Base-by-base conservation (phyloP, 2,797 vertebrate genomes). In the Gallinago solitaria region DNA sequence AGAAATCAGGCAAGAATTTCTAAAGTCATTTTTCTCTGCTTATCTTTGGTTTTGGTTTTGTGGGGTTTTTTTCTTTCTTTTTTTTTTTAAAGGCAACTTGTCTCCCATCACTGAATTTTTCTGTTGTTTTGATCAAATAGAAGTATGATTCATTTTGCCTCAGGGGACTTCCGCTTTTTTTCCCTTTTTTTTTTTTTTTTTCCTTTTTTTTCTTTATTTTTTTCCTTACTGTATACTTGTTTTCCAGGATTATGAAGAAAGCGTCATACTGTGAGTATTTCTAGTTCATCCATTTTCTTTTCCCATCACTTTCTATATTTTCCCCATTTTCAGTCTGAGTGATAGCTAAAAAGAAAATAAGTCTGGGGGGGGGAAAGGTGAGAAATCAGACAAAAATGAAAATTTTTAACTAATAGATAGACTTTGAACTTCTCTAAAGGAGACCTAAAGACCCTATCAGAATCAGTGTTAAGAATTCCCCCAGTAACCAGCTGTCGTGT, bases 331-430 rank as follows among this genome's bases (percentile, higher is more conserved):
- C 27, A n/a, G 24, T 24, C 5, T 59, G 39, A 70, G 12, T 3
- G 1, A 77, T 12, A 75, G 11, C 13, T 77, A 12, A 53, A 65
- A 63, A 16, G 76, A 15, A 79, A n/a, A 0, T 21, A 21, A 14
- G 16, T 5, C 3, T 0, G 9, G 19, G 43, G 9, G 19, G 43
- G 35, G 53, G 18, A 10, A 68, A 20, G 4, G 2, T 3, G 4
- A 85, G 80, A 88, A 65, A 59, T 25, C 17, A 50, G 3, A 17
- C 27, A 63, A 59, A 39, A 75, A 33, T 17, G 3, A 43, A 15
- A 37, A 10, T 10, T 47, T 65, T 48, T n/a, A 16, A 1, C 5
- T 56, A 64, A 37, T 3, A 79, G 23, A 14, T 50, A 63, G n/a
- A 54, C 1, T 24, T 9, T 47, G 15, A 61, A 45, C 11, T 50